phyloP scores from a whole-genome alignment of 2,797 vertebrate genomes.

The Sebastiscus albofasciatus region DNA sequence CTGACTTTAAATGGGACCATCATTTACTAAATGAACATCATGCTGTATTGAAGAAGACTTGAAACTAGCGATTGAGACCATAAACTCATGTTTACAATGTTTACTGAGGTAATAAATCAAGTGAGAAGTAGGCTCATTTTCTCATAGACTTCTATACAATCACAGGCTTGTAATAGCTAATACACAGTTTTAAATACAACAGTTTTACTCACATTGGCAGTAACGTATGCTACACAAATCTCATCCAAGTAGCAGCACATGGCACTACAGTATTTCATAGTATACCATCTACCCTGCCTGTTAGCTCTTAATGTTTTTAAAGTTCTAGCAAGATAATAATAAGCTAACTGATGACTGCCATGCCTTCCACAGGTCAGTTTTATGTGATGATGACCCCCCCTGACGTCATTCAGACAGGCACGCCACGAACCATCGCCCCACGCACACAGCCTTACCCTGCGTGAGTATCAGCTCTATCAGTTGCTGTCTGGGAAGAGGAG shows the following conservation, averaged over 20 bases:
- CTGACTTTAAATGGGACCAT: too few species aligned
- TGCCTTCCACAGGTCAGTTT: conserved; percentile 85
- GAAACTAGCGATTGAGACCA: too few species aligned
- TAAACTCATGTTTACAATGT: too few species aligned
- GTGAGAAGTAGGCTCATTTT: too few species aligned
- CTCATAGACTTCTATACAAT: too few species aligned
- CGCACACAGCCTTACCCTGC: conserved; percentile 87
- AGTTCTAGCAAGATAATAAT: too few species aligned
- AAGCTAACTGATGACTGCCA: background rate
- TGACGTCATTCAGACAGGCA: conserved; percentile 89
- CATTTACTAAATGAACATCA: too few species aligned
- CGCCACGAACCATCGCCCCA: conserved; percentile 87
- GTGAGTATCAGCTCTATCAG: conserved; percentile 78
- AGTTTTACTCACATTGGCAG: background rate
- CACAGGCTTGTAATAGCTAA: background rate
- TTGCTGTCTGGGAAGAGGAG: background rate
- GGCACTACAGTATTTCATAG: background rate
- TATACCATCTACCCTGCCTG: too few species aligned
- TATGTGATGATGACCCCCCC: conserved; percentile 94
- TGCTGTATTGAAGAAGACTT: too few species aligned
- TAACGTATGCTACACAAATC: background rate
- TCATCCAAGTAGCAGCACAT: background rate
- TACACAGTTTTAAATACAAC: background rate
- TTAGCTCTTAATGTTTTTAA: too few species aligned
- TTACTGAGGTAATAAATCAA: too few species aligned